A percentile compares a stretch with the other conserved stretches of the same genome.
Evolutionary conservation across 2,888 invertebrate species (phyloP).

Genomic region (Brachycybe producta): DNA sequence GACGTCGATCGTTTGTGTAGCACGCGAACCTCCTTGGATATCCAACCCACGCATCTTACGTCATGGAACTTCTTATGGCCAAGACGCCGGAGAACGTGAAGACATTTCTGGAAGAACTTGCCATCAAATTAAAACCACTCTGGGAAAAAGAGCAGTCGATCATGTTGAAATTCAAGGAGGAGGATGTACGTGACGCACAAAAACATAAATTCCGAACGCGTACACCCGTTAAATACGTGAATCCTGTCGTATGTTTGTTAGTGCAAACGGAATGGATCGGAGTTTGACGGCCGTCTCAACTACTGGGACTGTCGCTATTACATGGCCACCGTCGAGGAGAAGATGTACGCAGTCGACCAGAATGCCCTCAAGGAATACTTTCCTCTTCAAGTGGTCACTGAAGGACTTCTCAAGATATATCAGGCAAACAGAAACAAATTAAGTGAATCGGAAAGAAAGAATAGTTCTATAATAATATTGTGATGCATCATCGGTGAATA

Average conservation of each 20-base stretch:
- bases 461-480: too few species aligned
- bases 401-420: constrained; percentile 38
- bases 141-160: constrained; percentile 33
- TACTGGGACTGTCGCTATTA: constrained; percentile 39
- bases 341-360: constrained; percentile 38
- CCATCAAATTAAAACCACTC: constrained; percentile 34
- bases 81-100: constrained; percentile 35
- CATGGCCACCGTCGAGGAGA: constrained; percentile 37
- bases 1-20: constrained; percentile 23
- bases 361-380: constrained; percentile 39
- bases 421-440: constrained; percentile 32
- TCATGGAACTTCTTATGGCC: constrained; percentile 39
- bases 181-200: constrained; percentile 31
- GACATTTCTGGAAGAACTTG: constrained; percentile 34
- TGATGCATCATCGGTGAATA: too few species aligned
- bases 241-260: constrained; percentile 23
- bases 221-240: not conserved
- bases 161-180: constrained; percentile 36
- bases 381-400: constrained; percentile 38
- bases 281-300: constrained; percentile 35
- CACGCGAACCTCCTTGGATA: constrained; percentile 37
- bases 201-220: not conserved
- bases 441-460: too few species aligned
- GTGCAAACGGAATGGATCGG: constrained; percentile 34
- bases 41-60: constrained; percentile 37